Conservation (phyloP, 2,113 vertebrate species). For the Oncorhynchus keta region DNA sequence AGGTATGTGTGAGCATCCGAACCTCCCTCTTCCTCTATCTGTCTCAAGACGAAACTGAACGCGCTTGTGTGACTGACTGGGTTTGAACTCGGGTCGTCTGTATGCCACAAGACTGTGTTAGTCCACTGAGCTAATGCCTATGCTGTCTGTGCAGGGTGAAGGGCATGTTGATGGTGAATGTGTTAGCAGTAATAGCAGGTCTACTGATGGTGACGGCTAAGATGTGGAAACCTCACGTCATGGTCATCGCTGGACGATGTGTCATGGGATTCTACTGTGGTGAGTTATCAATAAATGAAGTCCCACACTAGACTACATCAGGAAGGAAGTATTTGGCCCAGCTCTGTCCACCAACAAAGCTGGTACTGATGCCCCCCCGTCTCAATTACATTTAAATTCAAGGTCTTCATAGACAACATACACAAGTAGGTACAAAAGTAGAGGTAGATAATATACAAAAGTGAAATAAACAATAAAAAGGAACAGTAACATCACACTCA, state of each 20-base stretch:
- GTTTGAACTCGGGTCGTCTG: neutral
- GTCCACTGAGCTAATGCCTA: neutral
- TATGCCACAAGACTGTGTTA: constrained; percentile 22
- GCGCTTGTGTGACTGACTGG: neutral
- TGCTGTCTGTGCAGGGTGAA: constrained; percentile 77
- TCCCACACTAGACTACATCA: too few species aligned
- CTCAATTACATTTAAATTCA: too few species aligned
- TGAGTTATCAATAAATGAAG: constrained; percentile 45
- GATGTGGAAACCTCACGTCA: constrained; percentile 84
- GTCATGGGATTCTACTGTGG: constrained; percentile 93
- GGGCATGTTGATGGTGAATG: constrained; percentile 85
- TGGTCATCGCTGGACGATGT: constrained; percentile 87
- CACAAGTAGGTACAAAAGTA: too few species aligned
- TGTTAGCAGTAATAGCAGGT: constrained; percentile 83
- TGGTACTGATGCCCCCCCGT: too few species aligned
- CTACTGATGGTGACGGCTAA: constrained; percentile 88
- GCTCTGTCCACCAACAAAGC: too few species aligned
- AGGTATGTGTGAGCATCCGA: constrained; percentile 71
- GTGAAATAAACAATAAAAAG: too few species aligned
- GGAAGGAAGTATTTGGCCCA: too few species aligned
- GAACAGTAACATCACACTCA: too few species aligned
- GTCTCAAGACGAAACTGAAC: neutral
- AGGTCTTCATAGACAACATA: too few species aligned
- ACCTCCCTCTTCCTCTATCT: neutral
- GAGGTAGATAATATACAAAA: too few species aligned